These are phyloP conservation scores for Corythoichthys haematopterus DNA, from an alignment of 2,113 vertebrate genomes.

Conservation along the genomic window DNA sequence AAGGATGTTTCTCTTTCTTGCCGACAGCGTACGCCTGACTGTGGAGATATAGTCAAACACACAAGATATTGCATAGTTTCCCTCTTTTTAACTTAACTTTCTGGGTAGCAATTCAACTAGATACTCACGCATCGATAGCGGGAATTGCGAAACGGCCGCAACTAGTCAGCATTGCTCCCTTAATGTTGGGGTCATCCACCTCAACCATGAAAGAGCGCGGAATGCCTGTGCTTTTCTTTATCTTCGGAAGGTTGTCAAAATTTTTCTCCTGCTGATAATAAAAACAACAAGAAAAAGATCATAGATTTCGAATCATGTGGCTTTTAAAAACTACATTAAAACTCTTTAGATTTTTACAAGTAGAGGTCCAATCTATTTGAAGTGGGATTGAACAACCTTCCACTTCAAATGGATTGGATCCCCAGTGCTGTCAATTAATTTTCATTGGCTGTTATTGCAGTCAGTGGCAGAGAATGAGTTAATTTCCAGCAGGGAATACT, in stretches of 20 bases:
- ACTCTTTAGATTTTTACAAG: too few species aligned
- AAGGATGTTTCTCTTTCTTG: slow-evolving; percentile 94
- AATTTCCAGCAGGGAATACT: too few species aligned
- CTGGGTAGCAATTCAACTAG: not conserved
- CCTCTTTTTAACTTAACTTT: not conserved
- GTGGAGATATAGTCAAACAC: not conserved
- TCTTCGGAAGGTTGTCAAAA: slow-evolving; percentile 81
- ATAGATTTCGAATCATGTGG: not conserved
- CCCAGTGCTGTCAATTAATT: too few species aligned
- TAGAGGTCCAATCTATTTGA: too few species aligned
- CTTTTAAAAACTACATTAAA: too few species aligned
- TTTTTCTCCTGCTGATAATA: slow-evolving; percentile 81
- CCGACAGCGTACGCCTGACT: slow-evolving; percentile 93
- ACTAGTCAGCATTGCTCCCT: slow-evolving; percentile 96
- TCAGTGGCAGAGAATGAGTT: too few species aligned
- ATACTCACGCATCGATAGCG: slow-evolving; percentile 90
- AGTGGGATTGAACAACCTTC: too few species aligned
- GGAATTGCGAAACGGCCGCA: slow-evolving; percentile 91
- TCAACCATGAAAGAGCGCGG: slow-evolving; percentile 96
- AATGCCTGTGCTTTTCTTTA: slow-evolving; percentile 97
- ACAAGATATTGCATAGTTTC: not conserved
- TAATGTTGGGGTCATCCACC: slow-evolving; percentile 91
- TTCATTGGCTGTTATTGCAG: too few species aligned
- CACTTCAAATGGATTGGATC: too few species aligned
- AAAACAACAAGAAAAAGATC: slow-evolving; percentile 4